Percentiles rank a stretch among this genome's conserved stretches.
phyloP scores from a whole-genome alignment of 2,888 invertebrate genomes.

The Quadriops clusia region DNA sequence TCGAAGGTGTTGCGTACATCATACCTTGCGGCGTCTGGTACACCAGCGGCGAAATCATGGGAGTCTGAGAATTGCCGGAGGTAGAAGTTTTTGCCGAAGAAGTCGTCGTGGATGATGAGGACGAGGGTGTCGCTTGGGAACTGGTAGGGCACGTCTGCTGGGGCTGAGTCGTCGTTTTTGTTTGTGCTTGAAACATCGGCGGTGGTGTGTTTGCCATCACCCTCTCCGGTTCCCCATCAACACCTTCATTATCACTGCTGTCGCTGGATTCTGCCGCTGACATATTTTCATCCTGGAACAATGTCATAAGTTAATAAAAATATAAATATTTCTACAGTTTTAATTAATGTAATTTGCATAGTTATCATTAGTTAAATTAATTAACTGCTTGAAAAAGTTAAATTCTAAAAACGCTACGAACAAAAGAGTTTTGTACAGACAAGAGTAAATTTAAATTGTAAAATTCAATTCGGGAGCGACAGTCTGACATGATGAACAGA shows the following conservation, averaged over 20 bases:
- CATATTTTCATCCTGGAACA: conserved; percentile 35
- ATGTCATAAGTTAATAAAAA: too few relatives aligned
- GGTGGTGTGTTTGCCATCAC: conserved; percentile 14
- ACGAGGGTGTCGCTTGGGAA: conserved; percentile 6
- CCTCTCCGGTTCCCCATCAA: conserved; percentile 17
- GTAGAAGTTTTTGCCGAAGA: conserved; percentile 9
- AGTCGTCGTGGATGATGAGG: conserved; percentile 6
- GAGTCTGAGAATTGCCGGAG: conserved; percentile 16
- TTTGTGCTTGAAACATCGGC: conserved; percentile 14
- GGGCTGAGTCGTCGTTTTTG: conserved; percentile 15
- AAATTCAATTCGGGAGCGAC: too few relatives aligned
- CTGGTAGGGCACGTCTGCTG: conserved; percentile 4
- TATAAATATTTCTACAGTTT: neutral
- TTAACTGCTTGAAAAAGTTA: too few relatives aligned
- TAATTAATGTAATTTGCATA: too few relatives aligned
- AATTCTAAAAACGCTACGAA: too few relatives aligned
- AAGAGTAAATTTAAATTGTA: too few relatives aligned
- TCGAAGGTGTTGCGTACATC: conserved; percentile 38
- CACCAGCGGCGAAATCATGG: conserved; percentile 26
- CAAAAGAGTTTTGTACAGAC: too few relatives aligned
- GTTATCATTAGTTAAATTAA: too few relatives aligned
- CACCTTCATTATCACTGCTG: conserved; percentile 32
- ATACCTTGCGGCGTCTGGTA: conserved; percentile 38
- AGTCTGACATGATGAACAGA: too few relatives aligned
- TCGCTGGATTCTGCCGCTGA: conserved; percentile 33